phyloP scores from a whole-genome alignment of 2,888 invertebrate species.

The Nematopogon swammerdamellus region DNA sequence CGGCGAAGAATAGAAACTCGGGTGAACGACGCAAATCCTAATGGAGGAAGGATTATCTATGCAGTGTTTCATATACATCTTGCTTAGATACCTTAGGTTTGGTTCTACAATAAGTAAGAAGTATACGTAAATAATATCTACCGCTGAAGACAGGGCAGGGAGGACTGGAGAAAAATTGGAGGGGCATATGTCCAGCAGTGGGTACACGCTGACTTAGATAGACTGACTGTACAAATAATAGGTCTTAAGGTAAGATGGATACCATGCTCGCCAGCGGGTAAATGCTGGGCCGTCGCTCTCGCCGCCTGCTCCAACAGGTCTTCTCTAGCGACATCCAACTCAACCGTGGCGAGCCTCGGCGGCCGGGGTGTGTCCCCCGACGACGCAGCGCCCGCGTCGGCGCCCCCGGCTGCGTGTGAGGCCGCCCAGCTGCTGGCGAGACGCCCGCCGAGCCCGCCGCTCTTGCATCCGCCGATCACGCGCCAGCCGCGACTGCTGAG shows the following conservation, averaged over 20 bases:
- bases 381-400: constrained; percentile 23
- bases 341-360: constrained; percentile 64
- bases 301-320: constrained; percentile 78
- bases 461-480: constrained; percentile 72
- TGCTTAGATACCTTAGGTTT: no score
- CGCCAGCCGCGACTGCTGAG: constrained; percentile 70
- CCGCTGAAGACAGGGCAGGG: no score
- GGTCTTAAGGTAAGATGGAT: constrained; percentile 20
- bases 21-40: no score
- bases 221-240: background rate
- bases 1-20: no score
- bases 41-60: no score
- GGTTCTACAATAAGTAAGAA: no score
- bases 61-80: no score
- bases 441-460: constrained; percentile 58
- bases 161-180: no score
- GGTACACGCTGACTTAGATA: no score
- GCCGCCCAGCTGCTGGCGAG: constrained; percentile 60
- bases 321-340: constrained; percentile 76
- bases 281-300: constrained; percentile 72
- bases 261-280: constrained; percentile 83
- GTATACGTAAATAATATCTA: no score
- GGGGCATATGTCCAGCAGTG: no score
- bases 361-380: constrained; percentile 42
- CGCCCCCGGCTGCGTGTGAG: constrained; percentile 37